Conservation (phyloP, 2,797 vertebrate species). For the Cryptoblepharus egeriae region DNA sequence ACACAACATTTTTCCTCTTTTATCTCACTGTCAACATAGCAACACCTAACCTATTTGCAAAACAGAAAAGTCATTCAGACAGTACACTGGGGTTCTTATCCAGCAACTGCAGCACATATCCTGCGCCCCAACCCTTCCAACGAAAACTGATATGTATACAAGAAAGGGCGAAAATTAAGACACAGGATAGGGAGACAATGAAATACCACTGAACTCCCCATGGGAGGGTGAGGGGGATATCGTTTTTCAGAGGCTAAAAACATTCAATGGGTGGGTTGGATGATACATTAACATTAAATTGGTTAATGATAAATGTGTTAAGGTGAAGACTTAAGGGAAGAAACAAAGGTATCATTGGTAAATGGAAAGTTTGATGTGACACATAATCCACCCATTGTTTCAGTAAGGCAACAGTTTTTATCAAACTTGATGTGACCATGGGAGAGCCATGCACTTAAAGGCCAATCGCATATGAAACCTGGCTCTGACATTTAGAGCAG, state of each 20-base stretch:
- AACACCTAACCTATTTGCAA: slow-evolving; percentile 14
- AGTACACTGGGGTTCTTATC: slow-evolving; percentile 6
- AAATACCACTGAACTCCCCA: background rate
- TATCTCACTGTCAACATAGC: slow-evolving; percentile 9
- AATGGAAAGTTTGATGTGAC: background rate
- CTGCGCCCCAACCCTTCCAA: background rate
- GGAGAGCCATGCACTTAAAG: no score
- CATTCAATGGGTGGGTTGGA: background rate
- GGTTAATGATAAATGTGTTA: background rate
- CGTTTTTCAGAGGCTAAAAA: no score
- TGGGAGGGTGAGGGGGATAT: no score
- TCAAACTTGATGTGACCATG: no score
- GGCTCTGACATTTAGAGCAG: no score
- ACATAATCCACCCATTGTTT: background rate
- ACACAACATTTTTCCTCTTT: background rate
- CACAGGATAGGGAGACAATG: background rate
- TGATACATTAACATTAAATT: background rate
- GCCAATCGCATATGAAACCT: no score
- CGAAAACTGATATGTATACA: background rate
- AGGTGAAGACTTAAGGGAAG: background rate
- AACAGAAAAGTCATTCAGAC: rapidly evolving
- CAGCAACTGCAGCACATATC: background rate
- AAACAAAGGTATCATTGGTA: background rate
- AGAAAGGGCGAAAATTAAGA: background rate
- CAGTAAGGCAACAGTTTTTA: background rate